Conservation (phyloP, 2,797 vertebrate genomes). For the Fratercula arctica region DNA sequence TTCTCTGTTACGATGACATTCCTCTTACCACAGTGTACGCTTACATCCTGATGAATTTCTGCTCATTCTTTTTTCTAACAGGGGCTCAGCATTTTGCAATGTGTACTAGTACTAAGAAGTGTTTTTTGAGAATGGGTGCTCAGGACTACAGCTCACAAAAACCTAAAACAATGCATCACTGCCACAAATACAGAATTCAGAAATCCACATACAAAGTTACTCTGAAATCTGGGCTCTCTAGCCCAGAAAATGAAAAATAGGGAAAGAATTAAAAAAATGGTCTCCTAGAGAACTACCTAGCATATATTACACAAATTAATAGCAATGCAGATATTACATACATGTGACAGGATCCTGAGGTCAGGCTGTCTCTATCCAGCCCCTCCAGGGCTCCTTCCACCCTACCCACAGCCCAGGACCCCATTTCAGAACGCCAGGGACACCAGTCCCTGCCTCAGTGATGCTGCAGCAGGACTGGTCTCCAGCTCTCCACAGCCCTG, state of each 20-base stretch:
- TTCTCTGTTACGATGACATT: neutral
- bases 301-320: neutral
- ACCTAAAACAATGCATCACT: neutral
- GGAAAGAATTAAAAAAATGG: neutral
- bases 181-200: neutral
- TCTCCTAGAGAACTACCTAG: neutral
- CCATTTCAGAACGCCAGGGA: accelerated
- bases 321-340: neutral
- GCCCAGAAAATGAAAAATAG: neutral
- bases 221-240: neutral
- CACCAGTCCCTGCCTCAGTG: neutral
- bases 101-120: neutral
- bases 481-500: neutral
- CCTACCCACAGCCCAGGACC: neutral
- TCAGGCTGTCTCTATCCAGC: neutral
- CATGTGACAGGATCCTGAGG: neutral
- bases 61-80: neutral
- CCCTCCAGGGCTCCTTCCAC: too few species aligned
- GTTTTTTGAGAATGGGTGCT: neutral
- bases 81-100: neutral
- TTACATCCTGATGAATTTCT: neutral
- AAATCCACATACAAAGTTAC: neutral
- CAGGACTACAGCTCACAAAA: neutral
- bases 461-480: neutral
- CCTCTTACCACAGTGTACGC: neutral